These are phyloP conservation scores for Tetragnatha montana DNA, from an alignment of 2,888 invertebrate genomes.

Conservation along the genomic window DNA sequence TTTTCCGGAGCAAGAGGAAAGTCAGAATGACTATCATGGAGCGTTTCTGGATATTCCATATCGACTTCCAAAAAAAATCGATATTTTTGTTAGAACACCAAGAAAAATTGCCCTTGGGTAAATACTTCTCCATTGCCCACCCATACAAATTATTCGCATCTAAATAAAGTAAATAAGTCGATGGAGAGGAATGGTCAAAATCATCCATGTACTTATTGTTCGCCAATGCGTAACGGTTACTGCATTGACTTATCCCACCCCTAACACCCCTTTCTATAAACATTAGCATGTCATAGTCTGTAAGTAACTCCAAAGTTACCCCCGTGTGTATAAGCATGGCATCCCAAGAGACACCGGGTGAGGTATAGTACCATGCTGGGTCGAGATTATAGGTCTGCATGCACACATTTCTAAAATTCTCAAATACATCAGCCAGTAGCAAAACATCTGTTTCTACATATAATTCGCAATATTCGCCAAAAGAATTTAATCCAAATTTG, in stretches of 20 bases:
- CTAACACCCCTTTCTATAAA: constrained; percentile 61
- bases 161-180: constrained; percentile 34
- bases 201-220: not conserved
- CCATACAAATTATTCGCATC: constrained; percentile 72
- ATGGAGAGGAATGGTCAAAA: not conserved
- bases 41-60: constrained; percentile 29
- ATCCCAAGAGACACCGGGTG: constrained; percentile 74
- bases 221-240: constrained; percentile 19
- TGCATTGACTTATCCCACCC: constrained; percentile 56
- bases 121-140: constrained; percentile 71
- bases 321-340: constrained; percentile 72
- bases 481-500: constrained; percentile 71
- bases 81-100: no score
- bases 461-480: constrained; percentile 73
- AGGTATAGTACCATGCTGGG: constrained; percentile 67
- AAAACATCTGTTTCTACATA: constrained; percentile 73
- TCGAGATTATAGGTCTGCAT: constrained; percentile 54
- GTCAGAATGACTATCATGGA: constrained; percentile 21
- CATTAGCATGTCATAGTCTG: not conserved
- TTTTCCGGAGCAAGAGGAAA: constrained; percentile 67
- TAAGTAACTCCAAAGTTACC: not conserved
- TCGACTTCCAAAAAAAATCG: constrained; percentile 29
- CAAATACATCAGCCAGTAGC: constrained; percentile 74
- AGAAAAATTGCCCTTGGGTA: no score
- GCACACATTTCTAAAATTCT: constrained; percentile 74